Conservation (phyloP, 2,113 vertebrate genomes). For the Willisornis vidua region DNA sequence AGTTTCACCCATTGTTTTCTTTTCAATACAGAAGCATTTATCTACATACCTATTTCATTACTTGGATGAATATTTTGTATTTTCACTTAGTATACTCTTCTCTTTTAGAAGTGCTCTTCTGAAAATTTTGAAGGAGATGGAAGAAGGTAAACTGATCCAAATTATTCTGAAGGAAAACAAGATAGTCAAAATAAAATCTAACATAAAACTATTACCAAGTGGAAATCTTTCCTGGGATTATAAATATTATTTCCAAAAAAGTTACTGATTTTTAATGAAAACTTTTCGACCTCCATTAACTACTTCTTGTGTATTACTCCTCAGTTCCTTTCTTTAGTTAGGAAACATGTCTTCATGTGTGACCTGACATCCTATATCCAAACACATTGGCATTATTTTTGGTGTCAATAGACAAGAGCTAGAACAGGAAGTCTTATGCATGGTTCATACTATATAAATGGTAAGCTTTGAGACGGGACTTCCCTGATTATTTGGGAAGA, state of each 20-base stretch:
- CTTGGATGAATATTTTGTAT: not conserved
- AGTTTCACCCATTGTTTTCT: not conserved
- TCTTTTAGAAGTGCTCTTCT: not conserved
- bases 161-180: not conserved
- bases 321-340: not conserved
- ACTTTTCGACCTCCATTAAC: not conserved
- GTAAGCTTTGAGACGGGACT: conserved; percentile 22
- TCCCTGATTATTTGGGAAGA: conserved; percentile 32
- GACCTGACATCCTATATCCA: not conserved
- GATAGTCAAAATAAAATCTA: not conserved
- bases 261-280: not conserved
- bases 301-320: not conserved
- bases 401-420: not conserved
- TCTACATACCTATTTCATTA: not conserved
- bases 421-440: conserved; percentile 29
- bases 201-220: not conserved
- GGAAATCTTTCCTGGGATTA: not conserved
- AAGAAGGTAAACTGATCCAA: not conserved
- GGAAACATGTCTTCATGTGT: not conserved
- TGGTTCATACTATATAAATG: conserved; percentile 11
- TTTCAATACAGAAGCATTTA: not conserved
- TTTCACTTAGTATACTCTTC: conserved; percentile 8
- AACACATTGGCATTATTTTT: not conserved
- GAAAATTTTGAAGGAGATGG: not conserved
- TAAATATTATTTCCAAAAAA: not conserved